Percentiles rank a stretch among this genome's conserved stretches.
These are phyloP conservation scores for Micromussa lordhowensis DNA, from an alignment of 92 coral and sea anemone genomes.

Conservation along the genomic window DNA sequence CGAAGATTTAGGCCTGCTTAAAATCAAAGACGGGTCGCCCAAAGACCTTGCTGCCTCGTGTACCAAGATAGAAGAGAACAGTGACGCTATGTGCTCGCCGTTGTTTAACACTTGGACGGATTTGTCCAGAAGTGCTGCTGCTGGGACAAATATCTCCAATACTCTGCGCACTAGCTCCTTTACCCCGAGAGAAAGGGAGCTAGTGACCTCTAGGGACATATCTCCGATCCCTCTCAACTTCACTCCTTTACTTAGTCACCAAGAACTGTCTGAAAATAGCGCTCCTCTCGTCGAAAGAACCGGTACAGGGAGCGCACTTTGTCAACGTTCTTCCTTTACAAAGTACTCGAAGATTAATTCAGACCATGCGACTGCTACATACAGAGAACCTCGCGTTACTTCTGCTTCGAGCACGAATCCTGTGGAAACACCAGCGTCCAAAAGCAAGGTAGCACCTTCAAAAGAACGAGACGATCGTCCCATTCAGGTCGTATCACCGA, in stretches of 20 bases:
- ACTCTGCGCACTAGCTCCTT: neutral
- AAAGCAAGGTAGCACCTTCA: neutral
- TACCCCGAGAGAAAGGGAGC: neutral
- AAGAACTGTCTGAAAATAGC: neutral
- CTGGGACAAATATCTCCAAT: neutral
- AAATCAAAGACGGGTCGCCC: neutral
- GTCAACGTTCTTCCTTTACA: neutral
- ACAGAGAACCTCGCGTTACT: neutral
- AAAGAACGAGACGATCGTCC: slow-evolving; percentile 3
- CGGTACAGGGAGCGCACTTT: neutral
- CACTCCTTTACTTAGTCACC: neutral
- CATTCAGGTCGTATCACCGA: slow-evolving; percentile 23
- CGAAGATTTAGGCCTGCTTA: slow-evolving; percentile 37
- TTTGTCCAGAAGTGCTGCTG: neutral
- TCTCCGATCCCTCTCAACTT: neutral
- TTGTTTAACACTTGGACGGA: neutral
- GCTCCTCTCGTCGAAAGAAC: neutral
- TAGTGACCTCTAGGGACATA: neutral
- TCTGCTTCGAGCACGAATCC: neutral
- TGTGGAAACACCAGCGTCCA: neutral
- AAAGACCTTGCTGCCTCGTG: neutral
- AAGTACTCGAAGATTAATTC: neutral
- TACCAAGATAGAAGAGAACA: neutral
- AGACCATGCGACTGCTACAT: too few species aligned
- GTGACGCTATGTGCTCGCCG: neutral